phyloP scores from a whole-genome alignment of 2,888 invertebrate genomes.

The Acanthococcus lagerstroemiae region DNA sequence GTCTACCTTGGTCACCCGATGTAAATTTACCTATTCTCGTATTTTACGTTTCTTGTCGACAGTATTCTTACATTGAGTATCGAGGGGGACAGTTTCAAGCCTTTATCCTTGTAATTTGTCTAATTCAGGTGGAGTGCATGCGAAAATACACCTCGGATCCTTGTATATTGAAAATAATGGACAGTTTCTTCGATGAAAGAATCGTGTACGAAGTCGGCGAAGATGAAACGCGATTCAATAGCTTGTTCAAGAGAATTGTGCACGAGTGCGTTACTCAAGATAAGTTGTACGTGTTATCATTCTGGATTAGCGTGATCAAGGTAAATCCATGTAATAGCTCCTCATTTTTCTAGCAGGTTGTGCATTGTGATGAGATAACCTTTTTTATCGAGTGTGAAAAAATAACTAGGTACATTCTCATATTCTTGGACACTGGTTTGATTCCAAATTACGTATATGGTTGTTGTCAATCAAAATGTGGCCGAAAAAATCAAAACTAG shows the following conservation, averaged over 20 bases:
- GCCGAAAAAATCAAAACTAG: too few species aligned
- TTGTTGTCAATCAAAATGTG: too few species aligned
- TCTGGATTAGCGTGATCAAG: conserved; percentile 59
- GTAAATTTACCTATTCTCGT: conserved; percentile 36
- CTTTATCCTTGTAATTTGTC: too few species aligned
- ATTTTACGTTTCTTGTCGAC: background rate
- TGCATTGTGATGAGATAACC: too few species aligned
- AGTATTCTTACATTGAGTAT: too few species aligned
- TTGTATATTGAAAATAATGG: conserved; percentile 48
- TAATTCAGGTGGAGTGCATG: conserved; percentile 49
- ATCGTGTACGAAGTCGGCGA: conserved; percentile 13
- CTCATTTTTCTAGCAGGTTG: too few species aligned
- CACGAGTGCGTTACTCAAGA: conserved; percentile 74
- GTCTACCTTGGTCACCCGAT: conserved; percentile 54
- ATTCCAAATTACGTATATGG: too few species aligned
- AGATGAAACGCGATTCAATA: conserved; percentile 44
- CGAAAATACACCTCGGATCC: conserved; percentile 65
- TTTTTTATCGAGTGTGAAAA: too few species aligned
- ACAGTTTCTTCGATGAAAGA: conserved; percentile 31
- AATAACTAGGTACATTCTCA: too few species aligned
- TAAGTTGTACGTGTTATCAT: conserved; percentile 61
- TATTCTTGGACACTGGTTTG: too few species aligned
- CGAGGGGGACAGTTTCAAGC: too few species aligned
- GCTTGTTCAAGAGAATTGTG: conserved; percentile 55
- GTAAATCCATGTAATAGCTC: too few species aligned